phyloP scores from a whole-genome alignment of 2,888 invertebrate genomes.

The Lasiommata megera region DNA sequence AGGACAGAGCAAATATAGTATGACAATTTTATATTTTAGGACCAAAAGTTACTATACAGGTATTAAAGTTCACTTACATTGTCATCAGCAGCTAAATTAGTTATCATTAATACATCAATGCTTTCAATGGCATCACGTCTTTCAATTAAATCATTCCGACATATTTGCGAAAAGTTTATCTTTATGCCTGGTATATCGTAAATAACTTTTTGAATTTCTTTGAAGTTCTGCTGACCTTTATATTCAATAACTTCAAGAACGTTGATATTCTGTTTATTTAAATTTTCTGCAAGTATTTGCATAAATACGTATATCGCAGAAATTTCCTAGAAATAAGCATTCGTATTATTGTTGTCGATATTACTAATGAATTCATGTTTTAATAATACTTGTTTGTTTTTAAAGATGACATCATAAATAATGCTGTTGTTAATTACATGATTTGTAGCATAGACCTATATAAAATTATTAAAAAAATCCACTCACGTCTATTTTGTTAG shows the following conservation, averaged over 20 bases:
- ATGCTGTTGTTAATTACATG: no score
- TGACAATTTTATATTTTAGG: no score
- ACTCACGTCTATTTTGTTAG: constrained; percentile 40
- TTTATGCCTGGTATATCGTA: constrained; percentile 29
- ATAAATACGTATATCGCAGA: constrained; percentile 36
- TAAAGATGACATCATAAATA: no score
- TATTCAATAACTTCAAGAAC: constrained; percentile 36
- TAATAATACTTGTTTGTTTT: no score
- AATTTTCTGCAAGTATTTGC: constrained; percentile 46
- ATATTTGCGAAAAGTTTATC: constrained; percentile 26
- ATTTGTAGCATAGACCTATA: no score
- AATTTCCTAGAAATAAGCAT: constrained; percentile 34
- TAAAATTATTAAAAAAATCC: no score
- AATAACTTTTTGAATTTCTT: constrained; percentile 27
- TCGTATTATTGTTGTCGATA: not conserved
- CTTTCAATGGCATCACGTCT: constrained; percentile 21
- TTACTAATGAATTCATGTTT: not conserved
- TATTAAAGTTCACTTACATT: no score
- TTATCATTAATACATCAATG: constrained; percentile 37
- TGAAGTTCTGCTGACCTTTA: constrained; percentile 21
- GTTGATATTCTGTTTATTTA: constrained; percentile 37
- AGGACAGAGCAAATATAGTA: no score
- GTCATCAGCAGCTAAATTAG: constrained; percentile 37
- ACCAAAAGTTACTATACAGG: no score
- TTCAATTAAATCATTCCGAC: constrained; percentile 24